Evolutionary conservation across 2,797 vertebrate genomes (phyloP), one percentile per base, ranked within the genome.

Genomic region (Steatocranus sp.): DNA sequence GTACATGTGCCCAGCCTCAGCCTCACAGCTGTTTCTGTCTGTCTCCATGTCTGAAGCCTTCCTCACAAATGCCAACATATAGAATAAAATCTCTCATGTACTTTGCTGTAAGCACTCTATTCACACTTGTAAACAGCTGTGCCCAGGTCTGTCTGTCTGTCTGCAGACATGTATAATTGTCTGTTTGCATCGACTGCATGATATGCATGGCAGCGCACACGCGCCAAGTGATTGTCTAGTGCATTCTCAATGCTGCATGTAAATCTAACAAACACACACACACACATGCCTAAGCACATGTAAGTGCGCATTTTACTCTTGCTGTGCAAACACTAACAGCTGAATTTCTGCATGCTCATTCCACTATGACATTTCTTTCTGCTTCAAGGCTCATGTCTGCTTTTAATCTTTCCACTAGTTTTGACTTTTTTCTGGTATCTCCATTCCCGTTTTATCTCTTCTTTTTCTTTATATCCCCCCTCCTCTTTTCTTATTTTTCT

Each of bases 141-240:
- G 93, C 91, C 94, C 95, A 95, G 95, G 94, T 73, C 94, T 93
- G 93, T 95, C 87, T 81, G 91, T 95, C 94, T 95, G 94, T 96
- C 95, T 95, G 95, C 94, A 95, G 94, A 94, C 93, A 88, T 92
- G 83, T 94, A 53, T 89, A 88, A 88, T 84, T 87, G 90, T 94
- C 63, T 87, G 68, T 90, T 91, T 86, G 87, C 87, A 80, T 88
- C 34, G 48, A 82, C 58, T 91, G 92, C 92, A 92, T 94, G 93
- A 75, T 53, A 54, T 78, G 94, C 94, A 94, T 91, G 92, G 86
- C 89, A 85, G 27, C 4, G 43, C 88, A 83, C 23, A 74, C 83
- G 86, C 91, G 90, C 48, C 36, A 85, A 76, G 36, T 90, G 88
- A 92, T 90, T 91, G 77, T 91, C 77, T 84, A 73, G 18, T 81